Base-by-base conservation (phyloP, 2,888 invertebrate genomes). In the Aradus depressus region DNA sequence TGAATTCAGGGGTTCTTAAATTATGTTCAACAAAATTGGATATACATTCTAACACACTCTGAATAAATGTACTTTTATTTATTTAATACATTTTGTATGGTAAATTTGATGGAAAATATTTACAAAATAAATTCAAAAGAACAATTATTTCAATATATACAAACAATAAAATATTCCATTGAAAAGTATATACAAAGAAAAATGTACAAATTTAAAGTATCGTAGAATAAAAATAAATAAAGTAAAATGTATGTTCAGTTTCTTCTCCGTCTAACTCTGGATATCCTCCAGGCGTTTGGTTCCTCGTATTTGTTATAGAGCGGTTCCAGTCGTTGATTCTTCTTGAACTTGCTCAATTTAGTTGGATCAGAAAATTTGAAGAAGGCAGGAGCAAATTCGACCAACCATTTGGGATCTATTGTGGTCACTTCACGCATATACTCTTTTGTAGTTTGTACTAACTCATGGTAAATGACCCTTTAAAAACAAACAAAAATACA, bases 351-450 rank as follows among this genome's bases (percentile, higher is more conserved):
- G 68, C 95, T 95, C 28, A 98, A 75, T 68, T 95, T 97, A 0
- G 97, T 97, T 2, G 96, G 95, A 70, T 99, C 98, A 4, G 92
- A 92, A 72, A 97, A 93, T 68, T 92, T 90, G 75, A 97, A 99
- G 76, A 98, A 99, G 1, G 97, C 95, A 0, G 97, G 95, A 0
- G 98, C 97, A 67, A 93, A 98, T 67, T 99, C 97, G 0, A 98
- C 96, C 51, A 99, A 74, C 98, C 98, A 99, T 68, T 92, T 92
- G 0, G 93, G 92, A 71, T 95, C 93, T 50, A 93, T 92, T 0
- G 92, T 89, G 0, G 91, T 92, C 10, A 97, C 96, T 70, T 98
- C 95, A 23, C 96, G 76, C 97, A 97, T 98, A 68, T 98, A 98
- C 67, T 97, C 97, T 66, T 97, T 97, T 0, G 97, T 97, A 0